A percentile compares a stretch with the other conserved stretches of the same genome.
Evolutionary conservation across 2,888 invertebrate species (phyloP).

Genomic region (Noctua janthina): DNA sequence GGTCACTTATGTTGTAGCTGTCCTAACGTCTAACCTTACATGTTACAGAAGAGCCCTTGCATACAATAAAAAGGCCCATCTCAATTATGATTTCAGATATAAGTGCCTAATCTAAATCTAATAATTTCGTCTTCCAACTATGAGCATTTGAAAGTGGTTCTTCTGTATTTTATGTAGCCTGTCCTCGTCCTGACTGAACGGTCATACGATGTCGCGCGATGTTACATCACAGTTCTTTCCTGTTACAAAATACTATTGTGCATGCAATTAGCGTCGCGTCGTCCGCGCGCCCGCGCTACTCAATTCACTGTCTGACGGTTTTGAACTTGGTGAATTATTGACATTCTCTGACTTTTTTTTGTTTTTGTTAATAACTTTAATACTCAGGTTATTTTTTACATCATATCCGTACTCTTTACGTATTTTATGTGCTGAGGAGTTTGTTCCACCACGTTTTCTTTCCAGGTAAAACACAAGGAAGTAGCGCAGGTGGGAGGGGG

Average conservation of each 20-base stretch:
- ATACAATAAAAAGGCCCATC: background rate
- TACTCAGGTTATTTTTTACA: background rate
- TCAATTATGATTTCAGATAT: no score
- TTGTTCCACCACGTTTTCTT: no score
- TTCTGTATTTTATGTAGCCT: conserved; percentile 16
- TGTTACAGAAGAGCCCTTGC: background rate
- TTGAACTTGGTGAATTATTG: conserved; percentile 56
- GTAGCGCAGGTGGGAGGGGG: no score
- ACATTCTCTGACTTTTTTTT: background rate
- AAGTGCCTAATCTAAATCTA: no score
- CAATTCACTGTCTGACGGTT: conserved; percentile 37
- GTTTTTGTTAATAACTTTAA: background rate
- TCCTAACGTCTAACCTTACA: background rate
- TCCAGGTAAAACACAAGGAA: no score
- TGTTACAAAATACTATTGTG: conserved; percentile 65
- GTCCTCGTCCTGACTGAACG: conserved; percentile 1
- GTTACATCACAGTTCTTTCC: conserved; percentile 68
- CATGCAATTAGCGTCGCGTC: conserved; percentile 43
- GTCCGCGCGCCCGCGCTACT: conserved; percentile 11
- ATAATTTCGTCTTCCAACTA: background rate
- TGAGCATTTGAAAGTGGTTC: background rate
- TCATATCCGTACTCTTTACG: background rate
- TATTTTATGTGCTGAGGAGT: no score
- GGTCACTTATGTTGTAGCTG: background rate
- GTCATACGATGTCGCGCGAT: conserved; percentile 70